Evolutionary conservation across 2,797 vertebrate species (phyloP).

Genomic region (Ctenopoma kingsleyae): DNA sequence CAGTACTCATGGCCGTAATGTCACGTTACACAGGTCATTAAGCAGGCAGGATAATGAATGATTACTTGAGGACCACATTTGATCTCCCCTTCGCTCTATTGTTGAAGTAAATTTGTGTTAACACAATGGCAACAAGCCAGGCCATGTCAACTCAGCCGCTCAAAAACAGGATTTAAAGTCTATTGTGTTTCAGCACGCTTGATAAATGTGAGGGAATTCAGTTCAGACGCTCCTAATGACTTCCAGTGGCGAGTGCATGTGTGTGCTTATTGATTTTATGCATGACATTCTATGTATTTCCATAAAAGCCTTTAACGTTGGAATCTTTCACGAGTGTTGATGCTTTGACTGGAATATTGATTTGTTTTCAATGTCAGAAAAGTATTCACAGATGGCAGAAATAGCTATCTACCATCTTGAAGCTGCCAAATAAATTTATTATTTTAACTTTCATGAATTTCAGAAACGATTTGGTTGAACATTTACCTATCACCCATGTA

Average conservation of each 20-base stretch:
- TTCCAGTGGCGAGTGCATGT: constrained; percentile 60
- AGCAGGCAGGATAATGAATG: constrained; percentile 59
- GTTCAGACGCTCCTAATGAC: constrained; percentile 71
- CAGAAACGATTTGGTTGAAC: background rate
- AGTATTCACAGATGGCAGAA: constrained; percentile 15
- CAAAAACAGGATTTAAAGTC: constrained; percentile 77
- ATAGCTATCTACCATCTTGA: background rate
- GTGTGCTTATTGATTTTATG: constrained; percentile 71
- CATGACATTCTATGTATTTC: constrained; percentile 50
- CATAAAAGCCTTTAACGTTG: constrained; percentile 48
- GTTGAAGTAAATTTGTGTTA: constrained; percentile 68
- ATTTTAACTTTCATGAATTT: constrained; percentile 12
- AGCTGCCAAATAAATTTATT: background rate
- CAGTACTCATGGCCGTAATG: constrained; percentile 60
- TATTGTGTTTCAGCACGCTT: constrained; percentile 73
- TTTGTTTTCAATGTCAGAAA: constrained; percentile 36
- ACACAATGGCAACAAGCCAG: constrained; percentile 65
- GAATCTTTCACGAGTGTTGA: constrained; percentile 27
- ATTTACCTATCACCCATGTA: background rate
- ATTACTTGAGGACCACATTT: constrained; percentile 61
- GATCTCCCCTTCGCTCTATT: constrained; percentile 59
- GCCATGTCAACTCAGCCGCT: constrained; percentile 68
- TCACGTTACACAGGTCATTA: constrained; percentile 75
- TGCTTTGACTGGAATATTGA: constrained; percentile 43
- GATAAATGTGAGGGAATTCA: constrained; percentile 73